Conservation (phyloP, 2,113 vertebrate species). For the Hemichromis elongatus region DNA sequence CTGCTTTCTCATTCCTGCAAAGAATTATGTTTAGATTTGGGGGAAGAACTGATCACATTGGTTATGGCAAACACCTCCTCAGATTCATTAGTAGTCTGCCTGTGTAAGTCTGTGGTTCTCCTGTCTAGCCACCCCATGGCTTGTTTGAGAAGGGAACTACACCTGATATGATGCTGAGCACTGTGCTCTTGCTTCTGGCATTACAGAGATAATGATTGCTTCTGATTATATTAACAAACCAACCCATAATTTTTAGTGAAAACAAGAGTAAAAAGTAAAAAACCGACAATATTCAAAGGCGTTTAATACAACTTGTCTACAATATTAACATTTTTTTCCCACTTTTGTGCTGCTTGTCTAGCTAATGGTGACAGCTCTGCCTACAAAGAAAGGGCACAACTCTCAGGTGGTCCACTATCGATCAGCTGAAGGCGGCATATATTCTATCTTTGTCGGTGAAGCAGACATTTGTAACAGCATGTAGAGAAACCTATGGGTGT, state of each 20-base stretch:
- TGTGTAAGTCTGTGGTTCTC: slow-evolving; percentile 23
- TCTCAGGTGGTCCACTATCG: slow-evolving; percentile 35
- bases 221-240: slow-evolving; percentile 40
- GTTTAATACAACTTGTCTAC: background rate
- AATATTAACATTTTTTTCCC: background rate
- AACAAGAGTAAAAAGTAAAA: background rate
- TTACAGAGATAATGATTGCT: slow-evolving; percentile 35
- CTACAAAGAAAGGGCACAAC: slow-evolving; percentile 28
- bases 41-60: slow-evolving; percentile 7
- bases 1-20: background rate
- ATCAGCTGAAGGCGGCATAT: slow-evolving; percentile 26
- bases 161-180: slow-evolving; percentile 41
- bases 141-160: slow-evolving; percentile 32
- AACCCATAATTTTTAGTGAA: slow-evolving; percentile 3
- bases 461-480: slow-evolving; percentile 13
- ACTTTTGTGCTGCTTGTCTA: background rate
- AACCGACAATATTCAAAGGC: background rate
- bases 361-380: slow-evolving; percentile 23
- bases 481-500: background rate
- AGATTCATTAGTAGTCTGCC: slow-evolving; percentile 55
- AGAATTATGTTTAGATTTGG: background rate
- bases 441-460: slow-evolving; percentile 20
- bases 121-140: slow-evolving; percentile 32
- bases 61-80: slow-evolving; percentile 1
- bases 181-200: slow-evolving; percentile 13